Base-by-base conservation (phyloP, 2,797 vertebrate genomes). In the Percopsis omiscomaycus region DNA sequence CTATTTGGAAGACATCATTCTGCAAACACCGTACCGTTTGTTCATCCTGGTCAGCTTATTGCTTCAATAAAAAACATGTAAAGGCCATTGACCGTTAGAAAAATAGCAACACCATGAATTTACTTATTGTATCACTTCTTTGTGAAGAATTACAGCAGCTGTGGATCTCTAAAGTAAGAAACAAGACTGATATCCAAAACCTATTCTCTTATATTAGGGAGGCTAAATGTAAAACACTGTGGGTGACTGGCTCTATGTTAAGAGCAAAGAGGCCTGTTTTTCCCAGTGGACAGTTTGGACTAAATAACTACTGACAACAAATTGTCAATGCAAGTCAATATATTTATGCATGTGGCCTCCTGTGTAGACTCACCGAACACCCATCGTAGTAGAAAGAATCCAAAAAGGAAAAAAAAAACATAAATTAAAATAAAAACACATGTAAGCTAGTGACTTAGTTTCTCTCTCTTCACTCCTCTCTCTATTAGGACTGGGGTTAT, bases 401-500 rank as follows among this genome's bases (percentile, higher is more conserved):
- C 5, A 37, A 42, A 42, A 42, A 42, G 22, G 22, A 1, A 22
- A 22, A 22, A 22, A 22, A 22, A 22, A 22, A 22, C 22, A 22
- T 22, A 42, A 42, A 42, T 6, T 42, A 10, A 42, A 9, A 42
- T 42, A 9, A 64, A 59, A 10, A 51, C 58, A 37, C 74, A 46
- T 8, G 30, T 57, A 37, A 57, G 44, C 49, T 66, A 45, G 28
- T 63, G 47, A 1, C 37, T 64, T 49, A 57, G 69, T 64, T 58
- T 77, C 52, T 46, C 15, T 55, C 15, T 58, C 30, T 56, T 47
- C 22, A 22, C 22, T 69, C 16, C 3, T 37, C 48, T 61, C 67
- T 72, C 15, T 27, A 48, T 27, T 51, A 47, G 10, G 16, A 54
- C 29, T 0, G 12, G 45, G 12, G 81, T 82, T 96, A 98, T 79